Base-by-base conservation (phyloP, 1,140 invertebrate genomes). In the Sipha flava region DNA sequence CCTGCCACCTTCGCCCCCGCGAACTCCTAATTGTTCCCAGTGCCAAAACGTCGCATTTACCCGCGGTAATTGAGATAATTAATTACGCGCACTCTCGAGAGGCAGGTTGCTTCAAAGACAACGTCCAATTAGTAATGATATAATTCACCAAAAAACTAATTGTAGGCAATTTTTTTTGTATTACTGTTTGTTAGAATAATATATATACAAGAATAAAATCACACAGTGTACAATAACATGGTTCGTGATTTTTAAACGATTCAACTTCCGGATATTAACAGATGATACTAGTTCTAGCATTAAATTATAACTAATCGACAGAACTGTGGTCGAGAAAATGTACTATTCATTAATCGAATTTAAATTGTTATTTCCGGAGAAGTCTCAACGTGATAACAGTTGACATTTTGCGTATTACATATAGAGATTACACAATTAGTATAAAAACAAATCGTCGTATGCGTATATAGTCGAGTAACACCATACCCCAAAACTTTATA, bases 61-160 rank as follows among this genome's bases (percentile, higher is more conserved):
- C 73, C 43, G 43, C 47, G 26, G 16, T 77, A 77, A 77, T 77
- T 40, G 73, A 57, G 52, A 77, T 77, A 59, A 77, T 77, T 59
- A 77, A 77, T 77, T 59, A 34, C 34, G 23, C 73, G 40, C 64
- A 23, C 34, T 66, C 12, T 66, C 26, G 14, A 26, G 5, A 21
- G 31, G 18, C 45, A 29, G 34, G 72, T n/a, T 5, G 37, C 40
- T 26, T 7, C 43, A 18, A 14, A 68, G 23, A 68, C 64, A 43
- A 45, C 40, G 6, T 68, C 40, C 64, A 68, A 68, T 68, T 68
- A 66, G 62, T 43, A 9, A n/a, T 26, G 21, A 66, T 66, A 66
- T n/a, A n/a, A n/a, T 40, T 66, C 14, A 14, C 34, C 62, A 6
- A 66, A 66, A 40, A 68, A 29, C 21, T 29, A 45, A 7, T 16